A percentile compares a stretch with the other conserved stretches of the same genome.
These are phyloP conservation scores for Apotomis turbidana DNA, from an alignment of 2,888 invertebrate species.

Conservation along the genomic window DNA sequence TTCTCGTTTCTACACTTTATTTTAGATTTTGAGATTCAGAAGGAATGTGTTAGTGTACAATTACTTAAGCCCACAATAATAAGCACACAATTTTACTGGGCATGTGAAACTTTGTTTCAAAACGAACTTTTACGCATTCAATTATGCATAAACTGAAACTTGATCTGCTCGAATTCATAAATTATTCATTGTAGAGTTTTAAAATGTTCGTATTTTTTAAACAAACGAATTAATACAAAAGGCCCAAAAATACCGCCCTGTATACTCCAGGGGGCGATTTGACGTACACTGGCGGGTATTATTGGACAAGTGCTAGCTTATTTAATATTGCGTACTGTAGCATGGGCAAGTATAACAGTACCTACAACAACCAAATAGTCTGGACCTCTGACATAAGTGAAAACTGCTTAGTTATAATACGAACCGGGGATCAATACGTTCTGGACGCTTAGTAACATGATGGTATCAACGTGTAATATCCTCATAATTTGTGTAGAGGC, in stretches of 20 bases:
- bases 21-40: too few relatives aligned
- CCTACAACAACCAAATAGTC: constrained; percentile 48
- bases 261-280: constrained; percentile 51
- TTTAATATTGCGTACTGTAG: constrained; percentile 49
- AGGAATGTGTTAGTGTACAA: too few relatives aligned
- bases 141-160: constrained; percentile 9
- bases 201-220: constrained; percentile 17
- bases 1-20: too few relatives aligned
- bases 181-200: constrained; percentile 18
- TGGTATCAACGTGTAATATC: constrained; percentile 36
- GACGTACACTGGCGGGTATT: constrained; percentile 55
- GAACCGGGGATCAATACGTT: not conserved
- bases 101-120: not conserved
- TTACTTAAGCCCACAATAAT: too few relatives aligned
- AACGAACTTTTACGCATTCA: constrained; percentile 1
- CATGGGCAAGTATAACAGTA: constrained; percentile 53
- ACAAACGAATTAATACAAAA: constrained; percentile 22
- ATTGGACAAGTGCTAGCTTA: constrained; percentile 48
- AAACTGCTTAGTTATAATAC: constrained; percentile 1
- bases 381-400: constrained; percentile 14
- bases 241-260: constrained; percentile 47
- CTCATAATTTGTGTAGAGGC: constrained; percentile 33
- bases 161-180: constrained; percentile 17
- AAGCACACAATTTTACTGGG: not conserved
- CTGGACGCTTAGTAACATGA: constrained; percentile 31